Base-by-base conservation (phyloP, 92 coral and sea anemone genomes). In the Umimayanthus kanabou region DNA sequence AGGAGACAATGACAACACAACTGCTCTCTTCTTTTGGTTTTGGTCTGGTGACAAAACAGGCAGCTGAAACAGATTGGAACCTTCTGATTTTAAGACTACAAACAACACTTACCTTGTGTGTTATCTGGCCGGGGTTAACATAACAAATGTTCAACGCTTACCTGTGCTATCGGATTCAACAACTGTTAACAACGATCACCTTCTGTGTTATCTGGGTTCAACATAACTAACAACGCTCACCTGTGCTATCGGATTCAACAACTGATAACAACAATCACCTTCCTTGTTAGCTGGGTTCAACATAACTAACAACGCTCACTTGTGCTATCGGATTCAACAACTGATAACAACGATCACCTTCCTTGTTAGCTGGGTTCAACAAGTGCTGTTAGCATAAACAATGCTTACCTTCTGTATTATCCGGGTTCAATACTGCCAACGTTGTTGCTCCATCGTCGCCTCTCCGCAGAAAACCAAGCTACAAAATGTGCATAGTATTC, bases 381-480 rank as follows among this genome's bases (percentile, higher is more conserved):
- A 42, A 33, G 37, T 33, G 37, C 37, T 2, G 37, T 2, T 0
- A 33, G 2, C 37, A 33, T 33, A 33, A 33, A 2, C 37, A 33
- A 33, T 2, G 37, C 91, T 69, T 69, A 97, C 99, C 95, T 90
- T 92, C 91, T 11, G 93, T 92, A 39, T 89, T 91, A 73, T 94
- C 95, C 26, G 99, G 99, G 79, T 95, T 95, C 26, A 97, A 82
- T 22, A 97, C 93, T 23, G 98, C 98, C 80, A 97, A 85, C 3
- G 94, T 93, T 42, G 99, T 97, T 71, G 96, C 89, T 76, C 99
- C 99, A 90, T 97, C 98, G 77, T 93, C 90, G 47, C 90, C 94
- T 81, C 95, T 92, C 0, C 99, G 95, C 14, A 97, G 92, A 87
- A 95, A 97, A 30, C 99, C 99, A 85, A 97, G 80, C 99, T 97